These are phyloP conservation scores for Embiotoca jacksoni DNA, from an alignment of 2,113 vertebrate species.

Conservation along the genomic window DNA sequence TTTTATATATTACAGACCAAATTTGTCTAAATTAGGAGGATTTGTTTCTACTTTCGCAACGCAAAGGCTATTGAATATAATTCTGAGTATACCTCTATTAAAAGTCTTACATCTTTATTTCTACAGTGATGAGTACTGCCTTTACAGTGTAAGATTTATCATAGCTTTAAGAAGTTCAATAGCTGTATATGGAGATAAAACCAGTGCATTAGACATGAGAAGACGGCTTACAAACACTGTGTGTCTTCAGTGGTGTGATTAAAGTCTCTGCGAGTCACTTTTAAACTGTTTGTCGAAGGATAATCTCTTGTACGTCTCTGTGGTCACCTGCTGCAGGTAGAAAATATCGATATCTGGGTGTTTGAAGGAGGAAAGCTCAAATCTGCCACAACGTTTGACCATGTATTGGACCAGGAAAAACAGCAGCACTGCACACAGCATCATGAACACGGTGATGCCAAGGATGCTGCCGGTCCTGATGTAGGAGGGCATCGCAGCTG, in stretches of 20 bases:
- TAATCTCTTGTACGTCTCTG: constrained; percentile 73
- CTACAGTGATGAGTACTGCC: neutral
- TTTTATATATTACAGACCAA: neutral
- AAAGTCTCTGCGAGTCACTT: constrained; percentile 39
- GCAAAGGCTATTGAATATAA: neutral
- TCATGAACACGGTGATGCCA: constrained; percentile 58
- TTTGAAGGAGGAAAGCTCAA: constrained; percentile 48
- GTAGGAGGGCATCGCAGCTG: constrained; percentile 45
- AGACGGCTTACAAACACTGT: neutral
- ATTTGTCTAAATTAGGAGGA: neutral
- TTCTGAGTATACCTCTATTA: neutral
- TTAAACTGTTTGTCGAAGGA: constrained; percentile 55
- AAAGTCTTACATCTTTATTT: neutral
- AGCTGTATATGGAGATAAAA: neutral
- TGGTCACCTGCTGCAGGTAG: constrained; percentile 76
- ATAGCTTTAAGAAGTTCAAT: neutral
- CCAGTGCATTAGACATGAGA: neutral
- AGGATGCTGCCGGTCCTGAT: constrained; percentile 71
- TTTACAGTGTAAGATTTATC: neutral
- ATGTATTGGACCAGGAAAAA: neutral
- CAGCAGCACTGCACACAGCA: constrained; percentile 33
- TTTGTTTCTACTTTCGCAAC: neutral
- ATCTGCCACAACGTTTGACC: constrained; percentile 23
- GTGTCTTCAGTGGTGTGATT: neutral
- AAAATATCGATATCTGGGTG: constrained; percentile 60